Conservation (phyloP, 2,797 vertebrate species). For the Argya squamiceps region DNA sequence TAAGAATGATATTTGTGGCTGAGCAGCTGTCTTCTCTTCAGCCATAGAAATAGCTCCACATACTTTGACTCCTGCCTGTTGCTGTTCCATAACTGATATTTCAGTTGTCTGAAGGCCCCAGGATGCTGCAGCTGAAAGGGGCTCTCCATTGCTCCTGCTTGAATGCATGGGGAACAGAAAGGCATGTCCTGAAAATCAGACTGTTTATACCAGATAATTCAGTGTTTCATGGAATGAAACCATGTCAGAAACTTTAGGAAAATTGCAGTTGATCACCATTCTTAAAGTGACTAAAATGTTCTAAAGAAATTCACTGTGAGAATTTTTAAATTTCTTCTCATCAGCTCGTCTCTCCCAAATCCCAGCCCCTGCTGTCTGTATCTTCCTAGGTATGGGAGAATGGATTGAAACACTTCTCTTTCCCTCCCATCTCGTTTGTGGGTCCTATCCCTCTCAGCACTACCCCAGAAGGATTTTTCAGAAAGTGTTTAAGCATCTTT, state of each 20-base stretch:
- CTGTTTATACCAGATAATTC: neutral
- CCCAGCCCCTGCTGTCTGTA: neutral
- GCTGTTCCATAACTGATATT: neutral
- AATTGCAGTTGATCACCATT: neutral
- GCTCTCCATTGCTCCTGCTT: neutral
- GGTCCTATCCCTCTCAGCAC: neutral
- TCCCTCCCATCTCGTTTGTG: neutral
- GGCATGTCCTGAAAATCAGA: neutral
- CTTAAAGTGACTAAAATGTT: neutral
- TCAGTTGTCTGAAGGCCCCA: neutral
- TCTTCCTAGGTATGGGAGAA: neutral
- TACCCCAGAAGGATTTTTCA: neutral
- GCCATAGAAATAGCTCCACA: constrained; percentile 1
- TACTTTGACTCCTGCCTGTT: neutral
- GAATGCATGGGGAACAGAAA: neutral
- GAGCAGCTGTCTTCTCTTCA: constrained; percentile 3
- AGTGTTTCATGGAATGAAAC: neutral
- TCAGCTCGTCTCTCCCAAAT: neutral
- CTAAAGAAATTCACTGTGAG: neutral
- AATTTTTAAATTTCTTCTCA: neutral
- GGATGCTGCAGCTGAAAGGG: neutral
- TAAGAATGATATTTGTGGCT: neutral
- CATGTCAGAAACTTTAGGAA: neutral
- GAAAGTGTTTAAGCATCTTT: neutral
- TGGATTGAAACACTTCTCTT: neutral